phyloP scores from a whole-genome alignment of 1,140 invertebrate genomes.

The Pinna nobilis region DNA sequence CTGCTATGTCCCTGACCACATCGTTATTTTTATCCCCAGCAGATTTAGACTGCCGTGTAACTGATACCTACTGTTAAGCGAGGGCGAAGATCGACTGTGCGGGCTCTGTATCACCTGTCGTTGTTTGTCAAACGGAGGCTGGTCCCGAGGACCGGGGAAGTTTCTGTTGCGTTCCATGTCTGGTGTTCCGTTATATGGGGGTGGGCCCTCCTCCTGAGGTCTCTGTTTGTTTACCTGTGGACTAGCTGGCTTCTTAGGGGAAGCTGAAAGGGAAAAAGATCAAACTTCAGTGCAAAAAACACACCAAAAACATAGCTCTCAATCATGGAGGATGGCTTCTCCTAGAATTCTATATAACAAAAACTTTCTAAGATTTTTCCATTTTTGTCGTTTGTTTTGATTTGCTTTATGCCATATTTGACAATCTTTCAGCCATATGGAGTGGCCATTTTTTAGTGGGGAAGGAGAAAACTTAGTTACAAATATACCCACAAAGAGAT shows the following conservation, averaged over 20 bases:
- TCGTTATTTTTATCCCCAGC: background rate
- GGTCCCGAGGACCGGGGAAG: slow-evolving; percentile 21
- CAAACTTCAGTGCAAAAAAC: no score
- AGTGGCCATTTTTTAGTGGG: no score
- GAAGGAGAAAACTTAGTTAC: no score
- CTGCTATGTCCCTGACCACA: slow-evolving; percentile 10
- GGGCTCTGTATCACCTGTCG: slow-evolving; percentile 43
- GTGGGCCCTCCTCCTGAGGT: slow-evolving; percentile 56
- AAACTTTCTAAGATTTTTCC: no score
- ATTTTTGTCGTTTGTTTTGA: no score
- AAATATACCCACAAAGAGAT: no score
- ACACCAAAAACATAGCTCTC: background rate
- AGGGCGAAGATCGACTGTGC: slow-evolving; percentile 56
- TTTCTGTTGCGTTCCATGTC: slow-evolving; percentile 25
- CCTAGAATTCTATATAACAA: no score
- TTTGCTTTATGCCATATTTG: no score
- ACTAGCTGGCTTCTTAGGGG: slow-evolving; percentile 40
- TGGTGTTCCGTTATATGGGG: slow-evolving; percentile 51
- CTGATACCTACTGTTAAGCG: slow-evolving; percentile 56
- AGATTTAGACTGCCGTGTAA: background rate
- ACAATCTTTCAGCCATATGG: no score
- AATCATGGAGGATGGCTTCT: no score
- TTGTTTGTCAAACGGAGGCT: slow-evolving; percentile 34
- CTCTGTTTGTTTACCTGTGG: slow-evolving; percentile 46
- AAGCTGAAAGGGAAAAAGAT: slow-evolving; percentile 37